These are phyloP conservation scores for Selenia dentaria DNA, from an alignment of 2,888 invertebrate genomes.

Conservation along the genomic window DNA sequence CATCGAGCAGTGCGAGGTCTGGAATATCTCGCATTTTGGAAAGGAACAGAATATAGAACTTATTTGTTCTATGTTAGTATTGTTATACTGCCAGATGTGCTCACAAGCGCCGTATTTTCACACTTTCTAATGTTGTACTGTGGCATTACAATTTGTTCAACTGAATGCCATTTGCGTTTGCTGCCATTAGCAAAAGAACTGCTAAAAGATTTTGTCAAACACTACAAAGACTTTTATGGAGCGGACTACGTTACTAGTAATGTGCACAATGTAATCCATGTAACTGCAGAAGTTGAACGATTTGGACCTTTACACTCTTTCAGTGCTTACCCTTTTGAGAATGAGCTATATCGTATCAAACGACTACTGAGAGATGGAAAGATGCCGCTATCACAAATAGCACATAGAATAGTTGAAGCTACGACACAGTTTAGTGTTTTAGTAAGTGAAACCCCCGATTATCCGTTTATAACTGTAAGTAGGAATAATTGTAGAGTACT, in stretches of 20 bases:
- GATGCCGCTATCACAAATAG: neutral
- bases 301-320: conserved; percentile 3
- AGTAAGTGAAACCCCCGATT: too few species aligned
- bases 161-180: neutral
- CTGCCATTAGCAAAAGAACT: too few species aligned
- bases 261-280: conserved; percentile 7
- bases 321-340: conserved; percentile 13
- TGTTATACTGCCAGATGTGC: conserved; percentile 2
- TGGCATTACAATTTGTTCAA: conserved; percentile 6
- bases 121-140: conserved; percentile 9
- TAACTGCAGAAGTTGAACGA: neutral
- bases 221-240: too few species aligned
- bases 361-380: neutral
- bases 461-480: too few species aligned
- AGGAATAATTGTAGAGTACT: neutral
- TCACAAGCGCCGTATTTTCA: neutral
- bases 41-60: conserved; percentile 24
- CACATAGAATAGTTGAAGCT: too few species aligned
- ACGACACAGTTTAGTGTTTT: too few species aligned
- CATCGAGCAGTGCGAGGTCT: conserved; percentile 29
- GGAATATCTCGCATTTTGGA: conserved; percentile 24
- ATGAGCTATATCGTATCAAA: conserved; percentile 3
- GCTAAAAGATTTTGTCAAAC: too few species aligned
- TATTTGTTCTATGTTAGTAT: conserved; percentile 25
- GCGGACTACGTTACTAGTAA: neutral